Percentiles rank a stretch among this genome's conserved stretches.
Conservation (phyloP, 37 sponge, comb jelly and placozoan species). For the Geodia barretti region DNA sequence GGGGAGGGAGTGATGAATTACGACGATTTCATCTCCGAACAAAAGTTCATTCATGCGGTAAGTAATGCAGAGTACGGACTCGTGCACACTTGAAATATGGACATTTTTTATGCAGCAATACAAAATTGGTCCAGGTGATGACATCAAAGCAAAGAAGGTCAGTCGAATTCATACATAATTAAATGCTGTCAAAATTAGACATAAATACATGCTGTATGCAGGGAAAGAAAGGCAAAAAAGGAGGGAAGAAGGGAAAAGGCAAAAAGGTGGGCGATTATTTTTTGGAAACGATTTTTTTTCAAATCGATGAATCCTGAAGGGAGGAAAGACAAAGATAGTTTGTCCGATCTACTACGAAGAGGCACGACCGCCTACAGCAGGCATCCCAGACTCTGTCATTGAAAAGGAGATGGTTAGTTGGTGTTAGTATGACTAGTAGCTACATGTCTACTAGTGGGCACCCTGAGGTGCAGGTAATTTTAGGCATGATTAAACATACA, state of each 20-base stretch:
- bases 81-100: neutral
- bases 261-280: neutral
- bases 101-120: constrained; percentile 52
- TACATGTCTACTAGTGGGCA: too few species aligned
- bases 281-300: too few species aligned
- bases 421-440: too few species aligned
- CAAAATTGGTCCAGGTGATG: constrained; percentile 64
- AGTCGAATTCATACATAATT: neutral
- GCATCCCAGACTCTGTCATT: constrained; percentile 56
- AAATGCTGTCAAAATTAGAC: neutral
- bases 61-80: constrained; percentile 3
- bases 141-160: constrained; percentile 68
- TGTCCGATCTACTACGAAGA: constrained; percentile 80
- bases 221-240: constrained; percentile 79
- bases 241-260: constrained; percentile 57
- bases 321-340: constrained; percentile 80
- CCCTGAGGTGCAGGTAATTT: too few species aligned
- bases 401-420: constrained; percentile 64
- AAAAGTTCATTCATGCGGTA: constrained; percentile 79
- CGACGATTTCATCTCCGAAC: constrained; percentile 72
- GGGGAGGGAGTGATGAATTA: constrained; percentile 73
- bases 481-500: too few species aligned
- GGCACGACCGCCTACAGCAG: constrained; percentile 48
- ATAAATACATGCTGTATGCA: neutral
- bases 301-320: too few species aligned